A percentile compares a stretch with the other conserved stretches of the same genome.
phyloP scores from a whole-genome alignment of 2,113 vertebrate species.

The Raja brachyura region DNA sequence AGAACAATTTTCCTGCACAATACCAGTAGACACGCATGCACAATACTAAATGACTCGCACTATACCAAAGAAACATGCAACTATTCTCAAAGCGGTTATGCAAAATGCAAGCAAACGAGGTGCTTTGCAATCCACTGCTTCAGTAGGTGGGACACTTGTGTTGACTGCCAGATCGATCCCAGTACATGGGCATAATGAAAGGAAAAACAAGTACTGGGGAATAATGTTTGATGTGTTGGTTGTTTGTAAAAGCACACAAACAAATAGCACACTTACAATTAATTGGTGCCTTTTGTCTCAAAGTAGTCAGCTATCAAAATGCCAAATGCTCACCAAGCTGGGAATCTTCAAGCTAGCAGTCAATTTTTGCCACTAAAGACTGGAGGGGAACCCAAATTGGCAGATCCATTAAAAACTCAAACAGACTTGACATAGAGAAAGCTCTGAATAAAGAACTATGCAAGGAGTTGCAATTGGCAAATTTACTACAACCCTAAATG shows the following conservation, averaged over 20 bases:
- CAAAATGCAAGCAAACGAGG: neutral
- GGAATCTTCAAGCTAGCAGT: too few relatives aligned
- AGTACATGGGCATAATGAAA: neutral
- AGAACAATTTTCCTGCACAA: neutral
- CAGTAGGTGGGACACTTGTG: neutral
- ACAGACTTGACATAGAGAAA: too few relatives aligned
- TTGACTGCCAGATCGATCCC: neutral
- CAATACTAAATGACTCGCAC: neutral
- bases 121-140: neutral
- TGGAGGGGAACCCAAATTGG: too few relatives aligned
- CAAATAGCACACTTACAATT: neutral
- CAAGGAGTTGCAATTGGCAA: too few relatives aligned
- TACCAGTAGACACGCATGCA: neutral
- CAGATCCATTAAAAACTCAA: too few relatives aligned
- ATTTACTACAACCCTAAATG: too few relatives aligned
- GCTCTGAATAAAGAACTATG: too few relatives aligned
- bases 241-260: neutral
- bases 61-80: neutral
- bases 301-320: too few relatives aligned
- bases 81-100: neutral
- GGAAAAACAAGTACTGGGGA: too few relatives aligned
- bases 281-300: neutral
- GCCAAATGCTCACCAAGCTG: too few relatives aligned
- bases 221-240: too few relatives aligned
- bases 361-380: too few relatives aligned